Evolutionary conservation across 2,888 invertebrate genomes (phyloP).

Genomic region (Branchinecta sandiegonensis): DNA sequence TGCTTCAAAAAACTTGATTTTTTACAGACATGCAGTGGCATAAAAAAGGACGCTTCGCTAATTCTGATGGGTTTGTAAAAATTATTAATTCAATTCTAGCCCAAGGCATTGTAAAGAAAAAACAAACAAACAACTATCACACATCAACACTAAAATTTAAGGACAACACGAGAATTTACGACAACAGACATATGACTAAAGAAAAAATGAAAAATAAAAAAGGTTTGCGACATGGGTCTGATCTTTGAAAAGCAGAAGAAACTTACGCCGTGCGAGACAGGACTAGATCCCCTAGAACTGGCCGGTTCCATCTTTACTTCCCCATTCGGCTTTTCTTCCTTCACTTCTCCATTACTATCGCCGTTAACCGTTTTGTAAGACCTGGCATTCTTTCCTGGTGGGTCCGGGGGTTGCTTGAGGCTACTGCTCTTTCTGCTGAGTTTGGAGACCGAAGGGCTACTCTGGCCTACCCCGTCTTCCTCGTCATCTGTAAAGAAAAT

Average conservation of each 20-base stretch:
- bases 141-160: too few species aligned
- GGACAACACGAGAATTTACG: too few species aligned
- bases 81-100: too few species aligned
- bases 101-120: too few species aligned
- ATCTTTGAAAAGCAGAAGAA: not conserved
- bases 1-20: too few species aligned
- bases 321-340: slow-evolving; percentile 24
- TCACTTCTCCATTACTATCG: slow-evolving; percentile 25
- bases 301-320: slow-evolving; percentile 25
- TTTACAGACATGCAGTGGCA: too few species aligned
- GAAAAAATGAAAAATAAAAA: too few species aligned
- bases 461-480: slow-evolving; percentile 22
- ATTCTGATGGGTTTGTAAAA: too few species aligned
- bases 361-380: slow-evolving; percentile 21
- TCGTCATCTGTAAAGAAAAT: slow-evolving; percentile 24
- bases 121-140: too few species aligned
- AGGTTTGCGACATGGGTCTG: too few species aligned
- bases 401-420: slow-evolving; percentile 22
- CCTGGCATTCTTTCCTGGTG: not conserved
- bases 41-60: too few species aligned
- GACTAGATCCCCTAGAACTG: slow-evolving; percentile 17
- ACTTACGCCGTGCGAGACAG: not conserved
- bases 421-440: slow-evolving; percentile 22
- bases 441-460: slow-evolving; percentile 19
- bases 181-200: too few species aligned